Evolutionary conservation across 92 coral and sea anemone species (phyloP), one percentile per base, ranked within the genome.

Genomic region (Siderastrea radians): DNA sequence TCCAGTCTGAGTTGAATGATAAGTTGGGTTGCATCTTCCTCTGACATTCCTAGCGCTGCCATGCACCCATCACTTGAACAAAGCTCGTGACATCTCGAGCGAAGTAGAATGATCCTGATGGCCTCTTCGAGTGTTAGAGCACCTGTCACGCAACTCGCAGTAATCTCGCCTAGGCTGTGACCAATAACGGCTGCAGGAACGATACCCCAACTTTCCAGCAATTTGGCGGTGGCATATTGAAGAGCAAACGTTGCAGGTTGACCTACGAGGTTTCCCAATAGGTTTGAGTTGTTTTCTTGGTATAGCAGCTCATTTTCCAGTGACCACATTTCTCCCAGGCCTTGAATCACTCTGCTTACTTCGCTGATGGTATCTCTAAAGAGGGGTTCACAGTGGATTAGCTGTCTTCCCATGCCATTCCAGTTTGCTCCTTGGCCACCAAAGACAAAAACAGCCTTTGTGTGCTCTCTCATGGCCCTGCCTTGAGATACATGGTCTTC

Each of bases 381-480:
- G 19, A 70, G 78, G 46, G 93, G 93, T 78, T 94, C 99, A 51
- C 79, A 50, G 5, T 90, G 70, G 51, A 96, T 94, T 83, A 96
- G 47, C 11, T 93, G 94, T 43, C 77, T 85, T 62, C 96, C 98
- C 99, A 96, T 96, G 17, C 92, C 99, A 66, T 74, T 49, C 99
- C 99, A 96, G 79, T 93, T 81, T 55, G 87, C 54, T 7, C 99
- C 99, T 74, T 94, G 97, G 4, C 99, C 99, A 11, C 97, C 96
- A 77, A 92, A 96, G 8, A 96, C 86, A 83, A 94, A 96, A 62
- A 90, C 89, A 14, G 93, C 61, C 72, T 85, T 94, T 60, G 86
- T 86, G 46, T 62, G 74, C 49, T 85, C 68, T 6, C 60, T 86
- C 12, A 15, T 71, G 6, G 84, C 89, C 52, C 69, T 70, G 9